phyloP scores from a whole-genome alignment of 2,888 invertebrate genomes.

The Melinaea menophilus region DNA sequence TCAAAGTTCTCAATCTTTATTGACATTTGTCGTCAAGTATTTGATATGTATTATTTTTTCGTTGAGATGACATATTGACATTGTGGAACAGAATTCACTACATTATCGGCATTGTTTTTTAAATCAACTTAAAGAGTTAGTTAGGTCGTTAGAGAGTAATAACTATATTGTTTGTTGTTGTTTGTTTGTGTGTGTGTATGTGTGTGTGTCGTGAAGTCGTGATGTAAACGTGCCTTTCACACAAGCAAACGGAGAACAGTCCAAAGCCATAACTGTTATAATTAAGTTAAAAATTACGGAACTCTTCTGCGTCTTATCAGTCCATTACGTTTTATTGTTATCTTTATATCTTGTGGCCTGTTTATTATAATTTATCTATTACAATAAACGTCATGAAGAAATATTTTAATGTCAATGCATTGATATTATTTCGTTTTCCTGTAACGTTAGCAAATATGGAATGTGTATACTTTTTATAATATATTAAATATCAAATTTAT shows the following conservation, averaged over 20 bases:
- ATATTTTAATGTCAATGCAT: not conserved
- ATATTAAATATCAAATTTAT: too few relatives aligned
- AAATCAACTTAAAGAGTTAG: too few relatives aligned
- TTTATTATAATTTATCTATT: slow-evolving; percentile 25
- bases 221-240: slow-evolving; percentile 30
- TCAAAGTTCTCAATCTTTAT: not conserved
- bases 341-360: slow-evolving; percentile 45
- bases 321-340: slow-evolving; percentile 55
- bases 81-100: slow-evolving; percentile 9
- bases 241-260: slow-evolving; percentile 44
- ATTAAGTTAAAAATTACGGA: slow-evolving; percentile 62
- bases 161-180: too few relatives aligned
- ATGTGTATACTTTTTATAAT: too few relatives aligned
- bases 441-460: not conserved
- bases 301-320: slow-evolving; percentile 49
- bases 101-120: too few relatives aligned
- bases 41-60: not conserved
- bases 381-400: slow-evolving; percentile 8
- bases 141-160: too few relatives aligned
- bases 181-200: too few relatives aligned
- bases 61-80: not conserved
- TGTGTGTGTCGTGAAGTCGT: slow-evolving; percentile 1
- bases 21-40: not conserved
- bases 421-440: not conserved
- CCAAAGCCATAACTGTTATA: slow-evolving; percentile 58